Evolutionary conservation across 2,797 vertebrate genomes (phyloP).

Genomic region (Antennarius maculatus): DNA sequence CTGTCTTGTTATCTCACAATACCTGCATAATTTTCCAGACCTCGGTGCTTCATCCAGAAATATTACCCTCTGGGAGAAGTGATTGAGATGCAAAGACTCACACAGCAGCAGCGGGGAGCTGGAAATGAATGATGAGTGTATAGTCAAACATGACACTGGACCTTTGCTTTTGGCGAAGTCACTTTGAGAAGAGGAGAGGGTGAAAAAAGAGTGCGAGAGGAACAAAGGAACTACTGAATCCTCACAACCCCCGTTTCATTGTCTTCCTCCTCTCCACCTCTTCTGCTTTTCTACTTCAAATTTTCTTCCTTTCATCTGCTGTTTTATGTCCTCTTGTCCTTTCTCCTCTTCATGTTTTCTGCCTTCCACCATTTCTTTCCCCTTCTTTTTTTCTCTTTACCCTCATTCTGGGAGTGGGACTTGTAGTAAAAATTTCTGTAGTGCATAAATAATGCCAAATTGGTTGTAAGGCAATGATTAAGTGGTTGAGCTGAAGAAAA

Average conservation of each 20-base stretch:
- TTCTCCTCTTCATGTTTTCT: neutral
- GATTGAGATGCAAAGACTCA: constrained; percentile 49
- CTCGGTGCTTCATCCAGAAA: constrained; percentile 45
- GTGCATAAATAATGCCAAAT: constrained; percentile 56
- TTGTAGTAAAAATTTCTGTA: constrained; percentile 22
- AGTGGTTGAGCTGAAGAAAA: constrained; percentile 12
- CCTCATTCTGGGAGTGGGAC: neutral
- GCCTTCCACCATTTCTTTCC: neutral
- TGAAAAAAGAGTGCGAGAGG: constrained; percentile 13
- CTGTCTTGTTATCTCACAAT: constrained; percentile 13
- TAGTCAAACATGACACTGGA: constrained; percentile 48
- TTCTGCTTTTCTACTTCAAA: neutral
- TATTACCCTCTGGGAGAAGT: constrained; percentile 32
- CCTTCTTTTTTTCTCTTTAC: neutral
- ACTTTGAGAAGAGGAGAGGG: constrained; percentile 8
- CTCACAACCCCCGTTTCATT: constrained; percentile 20
- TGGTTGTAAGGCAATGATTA: constrained; percentile 50
- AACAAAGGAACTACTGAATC: constrained; percentile 24
- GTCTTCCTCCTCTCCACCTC: constrained; percentile 4
- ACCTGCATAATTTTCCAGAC: constrained; percentile 26
- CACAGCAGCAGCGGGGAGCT: constrained; percentile 38
- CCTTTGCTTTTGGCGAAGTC: constrained; percentile 51
- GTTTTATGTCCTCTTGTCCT: constrained; percentile 7
- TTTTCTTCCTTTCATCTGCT: neutral
- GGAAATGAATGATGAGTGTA: constrained; percentile 46